Conservation (phyloP, 2,797 vertebrate genomes). For the Liasis olivaceus region DNA sequence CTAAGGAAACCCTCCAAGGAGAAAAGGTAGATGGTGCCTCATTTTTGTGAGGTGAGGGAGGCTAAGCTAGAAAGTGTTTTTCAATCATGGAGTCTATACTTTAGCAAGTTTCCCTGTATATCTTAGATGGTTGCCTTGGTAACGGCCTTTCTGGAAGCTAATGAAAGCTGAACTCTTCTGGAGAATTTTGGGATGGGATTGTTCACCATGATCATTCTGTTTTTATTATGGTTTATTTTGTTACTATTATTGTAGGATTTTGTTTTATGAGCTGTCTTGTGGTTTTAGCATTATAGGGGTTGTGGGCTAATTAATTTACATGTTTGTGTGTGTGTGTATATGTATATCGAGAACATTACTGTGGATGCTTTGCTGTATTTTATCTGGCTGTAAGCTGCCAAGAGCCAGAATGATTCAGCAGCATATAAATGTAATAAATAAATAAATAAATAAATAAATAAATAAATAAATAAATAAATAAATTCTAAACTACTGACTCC, state of each 20-base stretch:
- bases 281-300: not conserved
- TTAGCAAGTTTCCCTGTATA: not conserved
- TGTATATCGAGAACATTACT: not conserved
- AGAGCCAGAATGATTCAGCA: not conserved
- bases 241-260: not conserved
- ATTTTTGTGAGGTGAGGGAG: not conserved
- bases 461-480: not conserved
- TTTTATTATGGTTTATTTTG: conserved; percentile 1
- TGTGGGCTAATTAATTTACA: not conserved
- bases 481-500: not conserved
- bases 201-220: not conserved
- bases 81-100: not conserved
- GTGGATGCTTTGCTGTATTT: not conserved
- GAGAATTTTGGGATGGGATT: not conserved
- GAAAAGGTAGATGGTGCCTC: not conserved
- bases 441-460: not conserved
- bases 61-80: not conserved
- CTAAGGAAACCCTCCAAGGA: not conserved
- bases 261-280: not conserved
- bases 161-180: not conserved
- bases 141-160: not conserved
- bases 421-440: not conserved
- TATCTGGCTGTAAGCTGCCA: not conserved
- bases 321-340: not conserved
- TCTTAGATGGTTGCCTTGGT: not conserved